Evolutionary conservation across 2,797 vertebrate species (phyloP).

Genomic region (Propithecus perrieri): DNA sequence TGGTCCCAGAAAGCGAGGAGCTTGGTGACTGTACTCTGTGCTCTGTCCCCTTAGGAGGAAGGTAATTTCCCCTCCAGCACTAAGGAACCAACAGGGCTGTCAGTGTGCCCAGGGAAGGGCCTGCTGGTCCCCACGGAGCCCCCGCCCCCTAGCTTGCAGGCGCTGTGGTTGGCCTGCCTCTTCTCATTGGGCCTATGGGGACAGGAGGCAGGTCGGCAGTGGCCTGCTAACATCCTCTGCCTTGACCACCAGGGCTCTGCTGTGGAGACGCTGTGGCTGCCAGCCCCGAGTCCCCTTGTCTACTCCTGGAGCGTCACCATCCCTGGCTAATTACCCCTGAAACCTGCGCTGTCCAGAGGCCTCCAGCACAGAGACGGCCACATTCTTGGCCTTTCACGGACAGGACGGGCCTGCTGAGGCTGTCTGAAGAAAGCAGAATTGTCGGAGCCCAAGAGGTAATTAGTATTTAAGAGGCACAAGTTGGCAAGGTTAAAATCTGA

Average conservation of each 20-base stretch:
- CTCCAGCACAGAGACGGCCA: neutral
- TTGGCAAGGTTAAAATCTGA: constrained; percentile 79
- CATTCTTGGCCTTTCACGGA: neutral
- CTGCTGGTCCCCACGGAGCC: neutral
- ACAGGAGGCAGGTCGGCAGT: neutral
- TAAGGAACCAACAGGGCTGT: neutral
- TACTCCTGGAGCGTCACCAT: neutral
- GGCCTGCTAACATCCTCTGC: neutral
- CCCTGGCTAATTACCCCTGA: constrained; percentile 38
- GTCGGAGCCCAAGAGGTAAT: constrained; percentile 71
- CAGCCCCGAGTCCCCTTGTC: constrained; percentile 49
- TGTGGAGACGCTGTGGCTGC: neutral
- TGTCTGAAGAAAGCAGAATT: constrained; percentile 57
- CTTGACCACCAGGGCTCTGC: neutral
- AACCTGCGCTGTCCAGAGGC: neutral
- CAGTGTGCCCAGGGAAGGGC: neutral
- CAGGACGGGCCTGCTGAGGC: constrained; percentile 3
- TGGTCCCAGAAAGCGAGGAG: neutral
- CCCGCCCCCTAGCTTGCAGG: neutral
- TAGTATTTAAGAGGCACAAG: constrained; percentile 79
- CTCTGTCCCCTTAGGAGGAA: neutral
- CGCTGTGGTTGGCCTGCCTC: constrained; percentile 7
- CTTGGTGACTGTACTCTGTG: no score
- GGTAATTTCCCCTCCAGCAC: neutral
- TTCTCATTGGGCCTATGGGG: constrained; percentile 56